Base-by-base conservation (phyloP, 2,888 invertebrate genomes). In the Pharmacophagus antenor region DNA sequence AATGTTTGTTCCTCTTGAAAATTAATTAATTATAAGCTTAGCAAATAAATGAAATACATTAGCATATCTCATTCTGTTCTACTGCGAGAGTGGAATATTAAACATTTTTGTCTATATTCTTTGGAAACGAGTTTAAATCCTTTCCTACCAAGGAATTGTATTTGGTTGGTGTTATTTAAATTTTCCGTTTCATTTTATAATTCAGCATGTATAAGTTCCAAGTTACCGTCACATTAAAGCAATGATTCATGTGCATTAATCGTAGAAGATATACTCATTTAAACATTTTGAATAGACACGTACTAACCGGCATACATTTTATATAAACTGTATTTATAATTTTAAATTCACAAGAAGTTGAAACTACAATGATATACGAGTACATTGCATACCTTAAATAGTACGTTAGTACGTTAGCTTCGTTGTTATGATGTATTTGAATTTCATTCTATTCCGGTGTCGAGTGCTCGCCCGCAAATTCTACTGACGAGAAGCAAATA, bases 401-500 rank as follows among this genome's bases (percentile, higher is more conserved):
- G n/a, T n/a, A n/a, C n/a, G n/a, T 48, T 53, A 58, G 6, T 21
- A 22, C n/a, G 47, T 47, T 47, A 47, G 54, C 25, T 42, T 49
- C 49, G 44, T 49, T 59, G 67, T 70, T 68, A 67, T 65, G 72
- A 77, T 79, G 71, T 84, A 77, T 85, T 86, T 85, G 80, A 76
- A 78, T 77, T 76, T 73, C 80, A 80, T 79, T 82, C 51, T 51
- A 56, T 60, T 82, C 70, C 67, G 71, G 73, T 72, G 79, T 76
- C 77, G 77, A 77, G 75, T 70, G 74, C 76, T 75, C 74, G 71
- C 71, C 77, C 77, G 71, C 80, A 79, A 77, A 73, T 76, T 79
- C 67, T 68, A 67, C 76, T 85, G 84, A 84, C 81, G 82, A 85
- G 83, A 85, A 80, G 75, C 79, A 84, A 88, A 88, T 81, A 86